Evolutionary conservation across 2,888 invertebrate species (phyloP).

Genomic region (Melinaea marsaeus): DNA sequence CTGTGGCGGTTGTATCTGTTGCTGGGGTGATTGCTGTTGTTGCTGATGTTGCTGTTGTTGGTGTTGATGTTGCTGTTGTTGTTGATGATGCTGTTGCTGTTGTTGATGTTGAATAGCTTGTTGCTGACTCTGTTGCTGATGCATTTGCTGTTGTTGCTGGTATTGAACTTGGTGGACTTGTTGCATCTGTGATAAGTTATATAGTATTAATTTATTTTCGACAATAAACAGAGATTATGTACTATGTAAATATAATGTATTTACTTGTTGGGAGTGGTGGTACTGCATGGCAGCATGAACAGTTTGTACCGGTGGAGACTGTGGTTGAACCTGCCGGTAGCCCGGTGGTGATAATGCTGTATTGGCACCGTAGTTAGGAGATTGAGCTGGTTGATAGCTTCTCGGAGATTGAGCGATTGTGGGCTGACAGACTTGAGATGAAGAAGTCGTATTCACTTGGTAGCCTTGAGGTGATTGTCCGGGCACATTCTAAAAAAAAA

Average conservation of each 20-base stretch:
- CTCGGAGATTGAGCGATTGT: slow-evolving; percentile 64
- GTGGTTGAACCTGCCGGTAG: slow-evolving; percentile 69
- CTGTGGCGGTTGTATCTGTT: slow-evolving; percentile 50
- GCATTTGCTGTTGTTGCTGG: slow-evolving; percentile 55
- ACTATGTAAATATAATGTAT: slow-evolving; percentile 7
- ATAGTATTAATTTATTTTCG: slow-evolving; percentile 19
- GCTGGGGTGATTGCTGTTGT: slow-evolving; percentile 54
- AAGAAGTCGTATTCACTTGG: slow-evolving; percentile 75
- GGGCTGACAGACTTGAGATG: slow-evolving; percentile 70
- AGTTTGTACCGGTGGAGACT: slow-evolving; percentile 70
- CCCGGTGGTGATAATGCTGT: slow-evolving; percentile 78
- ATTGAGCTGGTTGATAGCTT: slow-evolving; percentile 76
- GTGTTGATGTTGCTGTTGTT: slow-evolving; percentile 53
- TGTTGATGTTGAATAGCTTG: slow-evolving; percentile 54
- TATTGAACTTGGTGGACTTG: slow-evolving; percentile 73
- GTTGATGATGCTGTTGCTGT: slow-evolving; percentile 45
- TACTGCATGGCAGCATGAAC: slow-evolving; percentile 73
- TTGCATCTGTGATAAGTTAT: slow-evolving; percentile 45
- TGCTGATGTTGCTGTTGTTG: slow-evolving; percentile 53
- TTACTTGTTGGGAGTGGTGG: slow-evolving; percentile 70
- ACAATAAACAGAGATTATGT: not conserved
- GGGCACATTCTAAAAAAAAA: slow-evolving; percentile 52
- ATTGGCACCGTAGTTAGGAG: slow-evolving; percentile 65
- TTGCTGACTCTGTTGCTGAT: slow-evolving; percentile 52
- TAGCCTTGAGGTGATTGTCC: slow-evolving; percentile 74